Percentiles rank a stretch among this genome's conserved stretches.
Conservation (phyloP, 2,113 vertebrate genomes). For the Platycercus adscitus region DNA sequence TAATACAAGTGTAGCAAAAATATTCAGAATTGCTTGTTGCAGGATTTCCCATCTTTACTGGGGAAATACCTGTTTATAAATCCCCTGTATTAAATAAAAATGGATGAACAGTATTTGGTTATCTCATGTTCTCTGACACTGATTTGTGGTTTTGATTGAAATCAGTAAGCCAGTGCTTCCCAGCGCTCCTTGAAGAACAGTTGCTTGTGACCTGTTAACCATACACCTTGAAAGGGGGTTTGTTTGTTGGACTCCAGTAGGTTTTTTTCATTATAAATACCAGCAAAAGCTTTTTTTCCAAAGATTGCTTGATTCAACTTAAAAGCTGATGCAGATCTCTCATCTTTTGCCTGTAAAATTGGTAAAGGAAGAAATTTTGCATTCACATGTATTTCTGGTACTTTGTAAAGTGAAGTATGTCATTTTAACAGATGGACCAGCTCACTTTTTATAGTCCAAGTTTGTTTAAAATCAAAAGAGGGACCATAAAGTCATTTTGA, state of each 20-base stretch:
- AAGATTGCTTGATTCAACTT: not conserved
- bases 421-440: not conserved
- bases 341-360: not conserved
- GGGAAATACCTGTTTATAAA: not conserved
- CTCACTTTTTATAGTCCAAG: not conserved
- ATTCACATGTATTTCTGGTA: not conserved
- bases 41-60: not conserved
- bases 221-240: not conserved
- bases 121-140: not conserved
- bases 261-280: not conserved
- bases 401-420: not conserved
- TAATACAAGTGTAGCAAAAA: not conserved
- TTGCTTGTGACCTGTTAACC: not conserved
- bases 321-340: not conserved
- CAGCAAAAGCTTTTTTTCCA: not conserved
- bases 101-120: not conserved
- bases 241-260: not conserved
- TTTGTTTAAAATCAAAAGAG: not conserved
- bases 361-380: not conserved
- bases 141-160: not conserved
- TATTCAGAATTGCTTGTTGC: not conserved
- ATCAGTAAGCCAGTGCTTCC: not conserved
- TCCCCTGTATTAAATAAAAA: not conserved
- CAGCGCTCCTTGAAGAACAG: not conserved
- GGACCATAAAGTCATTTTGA: not conserved